Evolutionary conservation across 2,113 vertebrate genomes (phyloP), one percentile per base, ranked within the genome.

Genomic region (Crypturellus undulatus): DNA sequence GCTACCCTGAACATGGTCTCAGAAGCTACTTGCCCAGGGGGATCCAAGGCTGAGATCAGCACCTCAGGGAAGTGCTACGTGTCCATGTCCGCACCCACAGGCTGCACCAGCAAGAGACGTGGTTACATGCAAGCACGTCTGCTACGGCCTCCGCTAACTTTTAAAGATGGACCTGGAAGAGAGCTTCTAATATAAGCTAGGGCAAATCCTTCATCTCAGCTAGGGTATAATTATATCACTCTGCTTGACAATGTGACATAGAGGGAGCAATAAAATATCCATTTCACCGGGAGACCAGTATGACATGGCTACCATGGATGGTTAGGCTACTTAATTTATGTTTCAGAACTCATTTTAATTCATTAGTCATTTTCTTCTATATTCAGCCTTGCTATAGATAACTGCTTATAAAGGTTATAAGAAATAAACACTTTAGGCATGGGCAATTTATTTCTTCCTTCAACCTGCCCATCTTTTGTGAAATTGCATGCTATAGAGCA

Each of bases 291-390:
- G 84, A 91, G 79, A 68, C 64, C 47, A 28, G 36, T 75, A 76
- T 83, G 89, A 90, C 87, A 89, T 38, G 68, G 93, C 90, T 82
- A 95, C 90, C 84, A 88, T 80, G 94, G 93, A 83, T 94, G 92
- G 94, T 96, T 96, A 94, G 82, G 87, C 58, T 90, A 94, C 71
- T 92, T 95, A 95, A 97, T 95, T 96, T 95, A 84, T 90, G 63
- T 72, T 94, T 95, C 79, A 78, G 90, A 93, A 88, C 94, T 93
- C 87, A 91, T 94, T 59, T 92, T 73, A 96, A 95, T 93, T 96
- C 90, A 94, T 96, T 95, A 95, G 84, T 47, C 34, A 87, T 76
- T 92, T 82, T 79, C 80, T 79, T 65, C 42, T 81, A 28, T 25
- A 89, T 62, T 90, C 73, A 81, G 89, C 72, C 58, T 92, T 90